Evolutionary conservation across 2,113 vertebrate genomes (phyloP), one percentile per base, ranked within the genome.

Genomic region (Dicentrarchus labrax): DNA sequence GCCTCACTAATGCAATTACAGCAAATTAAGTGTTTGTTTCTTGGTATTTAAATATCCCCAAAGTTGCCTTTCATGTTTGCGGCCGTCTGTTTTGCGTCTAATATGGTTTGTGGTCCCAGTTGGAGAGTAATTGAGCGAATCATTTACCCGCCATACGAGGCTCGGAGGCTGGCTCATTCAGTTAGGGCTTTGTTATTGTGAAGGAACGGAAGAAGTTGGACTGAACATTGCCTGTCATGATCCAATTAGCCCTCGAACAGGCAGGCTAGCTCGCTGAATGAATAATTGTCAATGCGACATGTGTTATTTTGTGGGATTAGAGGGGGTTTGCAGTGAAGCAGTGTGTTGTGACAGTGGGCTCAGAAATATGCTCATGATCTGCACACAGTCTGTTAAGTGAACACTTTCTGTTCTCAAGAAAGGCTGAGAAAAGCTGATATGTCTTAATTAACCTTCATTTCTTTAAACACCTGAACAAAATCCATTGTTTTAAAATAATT

Each of bases 21-120:
- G 80, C 93, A 94, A 95, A 96, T 94, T 81, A 95, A 96, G 94
- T 95, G 94, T 95, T 95, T 95, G 91, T 93, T 95, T 94, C 92
- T 95, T 95, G 93, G 92, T 94, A 94, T 95, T 95, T 91, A 94
- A 94, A 95, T 88, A 94, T 94, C 84, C 90, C 89, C 94, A 92
- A 95, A 94, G 94, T 94, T 94, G 93, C 91, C 93, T 96, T 95
- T 95, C 90, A 95, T 96, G 93, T 95, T 72, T 19, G 83, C 80
- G 89, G 91, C 90, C 84, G 87, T 95, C 94, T 96, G 95, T 94
- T 95, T 89, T 91, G 88, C 62, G 65, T 84, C 90, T 96, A 95
- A 95, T 93, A 62, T 72, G 89, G 94, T 95, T 95, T 95, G 88
- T 8, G 70, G 91, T 94, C 93, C 95, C 93, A 91, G 91, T 88